A percentile compares a stretch with the other conserved stretches of the same genome.
Evolutionary conservation across 2,113 vertebrate genomes (phyloP).

Genomic region (Erpornis zantholeuca): DNA sequence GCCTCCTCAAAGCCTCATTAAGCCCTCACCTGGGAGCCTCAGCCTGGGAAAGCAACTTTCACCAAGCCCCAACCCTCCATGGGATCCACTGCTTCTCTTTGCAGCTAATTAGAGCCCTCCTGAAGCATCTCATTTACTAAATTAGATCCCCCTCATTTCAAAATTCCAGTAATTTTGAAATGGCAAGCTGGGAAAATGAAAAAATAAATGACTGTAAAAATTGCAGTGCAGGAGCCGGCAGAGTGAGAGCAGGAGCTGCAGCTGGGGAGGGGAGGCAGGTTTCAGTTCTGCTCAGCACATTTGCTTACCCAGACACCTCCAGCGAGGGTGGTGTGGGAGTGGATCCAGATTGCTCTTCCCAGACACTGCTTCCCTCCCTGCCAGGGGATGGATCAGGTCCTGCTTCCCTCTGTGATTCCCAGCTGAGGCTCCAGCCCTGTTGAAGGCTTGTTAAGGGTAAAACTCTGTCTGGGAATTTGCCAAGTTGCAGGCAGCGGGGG

Average conservation of each 20-base stretch:
- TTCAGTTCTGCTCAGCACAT: not conserved
- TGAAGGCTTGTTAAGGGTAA: not conserved
- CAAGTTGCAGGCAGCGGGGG: rapidly evolving
- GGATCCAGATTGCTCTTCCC: not conserved
- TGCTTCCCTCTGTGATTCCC: not conserved
- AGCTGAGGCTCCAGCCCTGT: rapidly evolving
- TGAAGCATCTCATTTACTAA: not conserved
- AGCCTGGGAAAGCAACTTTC: not conserved
- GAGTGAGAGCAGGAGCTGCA: not conserved
- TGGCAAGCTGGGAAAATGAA: not conserved
- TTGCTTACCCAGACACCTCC: not conserved
- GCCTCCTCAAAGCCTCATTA: not conserved
- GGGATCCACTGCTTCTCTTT: not conserved
- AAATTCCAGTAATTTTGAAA: too few species aligned
- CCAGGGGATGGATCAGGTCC: not conserved
- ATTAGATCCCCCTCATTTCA: not conserved
- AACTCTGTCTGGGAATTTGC: not conserved
- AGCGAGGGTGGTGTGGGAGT: rapidly evolving
- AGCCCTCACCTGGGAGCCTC: not conserved
- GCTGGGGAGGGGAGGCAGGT: not conserved
- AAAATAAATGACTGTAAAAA: not conserved
- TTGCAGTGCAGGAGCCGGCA: not conserved
- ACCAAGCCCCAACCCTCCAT: rapidly evolving
- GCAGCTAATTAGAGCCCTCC: conserved; percentile 16
- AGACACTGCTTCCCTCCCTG: not conserved